Evolutionary conservation across 2,797 vertebrate genomes (phyloP), one percentile per base, ranked within the genome.

Genomic region (Picus viridis): DNA sequence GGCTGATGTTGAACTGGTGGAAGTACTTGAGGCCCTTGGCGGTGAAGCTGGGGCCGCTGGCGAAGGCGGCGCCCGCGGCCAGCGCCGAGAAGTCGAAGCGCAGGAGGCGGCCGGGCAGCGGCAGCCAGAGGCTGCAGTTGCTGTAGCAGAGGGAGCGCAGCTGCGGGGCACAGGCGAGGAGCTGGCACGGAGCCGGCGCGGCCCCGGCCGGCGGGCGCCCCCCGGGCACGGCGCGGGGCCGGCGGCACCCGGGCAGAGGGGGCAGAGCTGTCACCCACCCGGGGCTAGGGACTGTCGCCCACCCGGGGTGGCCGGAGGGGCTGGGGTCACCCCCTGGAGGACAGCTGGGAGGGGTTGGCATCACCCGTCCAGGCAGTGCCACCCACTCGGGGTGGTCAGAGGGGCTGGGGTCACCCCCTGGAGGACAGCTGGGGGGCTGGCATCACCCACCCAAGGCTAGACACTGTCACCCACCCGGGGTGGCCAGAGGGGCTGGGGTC

Each of bases 11-110:
- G 95, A 99, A 99, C 87, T 95, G 97, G 53, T 99, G 98, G 93
- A 98, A 98, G 93, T 99, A 99, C 85, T 97, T 98, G 89, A 99
- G 97, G 73, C 99, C 99, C 97, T 98, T 99, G 91, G 90, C 97
- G 84, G 99, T 99, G 97, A 99, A 99, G 83, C 98, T 98, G 12
- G 98, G 97, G n/a, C 96, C 95, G 59, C 98, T 98, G 73, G 97
- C 84, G 93, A 99, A 97, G 16, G 96, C 81, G 0, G 98, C 93
- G 39, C 97, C 82, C 15, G 97, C 94, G 41, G 97, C 94, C 96
- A 99, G 95, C 3, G 96, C 92, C 2, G 98, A 98, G 96, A 99
- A 99, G 92, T 99, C 97, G n/a, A 99, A 99, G 70, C 76, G 94
- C 67, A 98, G 97, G 47, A 64, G 58, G 6, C 45, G 91, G 76